Evolutionary conservation across 2,113 vertebrate genomes (phyloP).

Genomic region (Esox niger): DNA sequence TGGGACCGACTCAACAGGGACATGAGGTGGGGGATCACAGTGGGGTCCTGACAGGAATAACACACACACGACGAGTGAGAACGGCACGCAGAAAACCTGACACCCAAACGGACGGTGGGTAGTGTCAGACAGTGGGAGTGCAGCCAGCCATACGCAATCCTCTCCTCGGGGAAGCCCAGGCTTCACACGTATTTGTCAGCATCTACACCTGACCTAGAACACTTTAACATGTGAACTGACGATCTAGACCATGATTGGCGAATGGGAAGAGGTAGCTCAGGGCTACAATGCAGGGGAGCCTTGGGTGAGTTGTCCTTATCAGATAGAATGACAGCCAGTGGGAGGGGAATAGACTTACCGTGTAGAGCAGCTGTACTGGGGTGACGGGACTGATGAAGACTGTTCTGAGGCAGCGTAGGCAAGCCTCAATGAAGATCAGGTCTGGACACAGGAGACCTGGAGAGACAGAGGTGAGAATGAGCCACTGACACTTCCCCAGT

Average conservation of each 20-base stretch:
- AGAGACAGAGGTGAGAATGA: conserved; percentile 10
- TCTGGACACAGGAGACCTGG: conserved; percentile 89
- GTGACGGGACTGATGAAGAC: conserved; percentile 97
- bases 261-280: too few relatives aligned
- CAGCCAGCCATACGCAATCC: too few relatives aligned
- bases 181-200: too few relatives aligned
- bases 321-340: too few relatives aligned
- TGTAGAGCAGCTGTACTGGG: conserved; percentile 96
- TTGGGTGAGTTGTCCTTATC: too few relatives aligned
- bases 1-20: conserved; percentile 89
- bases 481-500: not conserved
- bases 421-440: conserved; percentile 94
- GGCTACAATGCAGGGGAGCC: too few relatives aligned
- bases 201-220: too few relatives aligned
- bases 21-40: conserved; percentile 98
- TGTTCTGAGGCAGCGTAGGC: conserved; percentile 93
- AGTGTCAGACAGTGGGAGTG: too few relatives aligned
- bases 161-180: too few relatives aligned
- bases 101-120: not conserved
- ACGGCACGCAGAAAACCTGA: not conserved
- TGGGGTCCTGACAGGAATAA: conserved; percentile 78
- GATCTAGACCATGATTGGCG: too few relatives aligned
- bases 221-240: too few relatives aligned
- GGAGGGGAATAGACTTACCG: conserved; percentile 73
- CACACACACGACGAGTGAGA: not conserved